These are phyloP conservation scores for Baryphthengus martii DNA, from an alignment of 2,113 vertebrate genomes.

Conservation along the genomic window DNA sequence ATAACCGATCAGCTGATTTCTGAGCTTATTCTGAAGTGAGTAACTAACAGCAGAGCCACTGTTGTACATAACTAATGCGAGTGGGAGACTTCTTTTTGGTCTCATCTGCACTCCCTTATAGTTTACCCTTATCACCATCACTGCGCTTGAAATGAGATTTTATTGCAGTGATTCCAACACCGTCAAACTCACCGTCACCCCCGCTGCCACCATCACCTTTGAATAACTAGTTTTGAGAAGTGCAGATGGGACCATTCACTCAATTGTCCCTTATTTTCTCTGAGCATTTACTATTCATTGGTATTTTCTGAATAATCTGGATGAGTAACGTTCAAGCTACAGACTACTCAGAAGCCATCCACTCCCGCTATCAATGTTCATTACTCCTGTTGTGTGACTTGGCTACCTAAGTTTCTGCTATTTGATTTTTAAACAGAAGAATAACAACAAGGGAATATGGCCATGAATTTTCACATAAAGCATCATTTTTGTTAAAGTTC, in stretches of 20 bases:
- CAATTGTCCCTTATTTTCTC: conserved; percentile 11
- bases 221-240: background rate
- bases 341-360: background rate
- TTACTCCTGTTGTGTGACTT: conserved; percentile 16
- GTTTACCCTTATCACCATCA: background rate
- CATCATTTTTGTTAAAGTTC: background rate
- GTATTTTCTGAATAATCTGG: conserved; percentile 29
- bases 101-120: background rate
- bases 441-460: background rate
- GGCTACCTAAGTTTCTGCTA: background rate
- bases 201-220: fast-evolving
- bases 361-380: background rate
- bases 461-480: background rate
- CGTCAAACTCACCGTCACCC: background rate
- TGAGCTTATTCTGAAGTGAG: background rate
- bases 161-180: background rate
- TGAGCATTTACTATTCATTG: conserved; percentile 23
- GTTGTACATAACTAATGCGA: background rate
- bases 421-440: conserved; percentile 20
- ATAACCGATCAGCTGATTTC: background rate
- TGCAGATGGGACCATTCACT: background rate
- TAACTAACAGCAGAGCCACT: background rate
- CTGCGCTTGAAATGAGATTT: background rate
- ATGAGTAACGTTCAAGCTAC: background rate
- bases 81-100: background rate